Base-by-base conservation (phyloP, 2,113 vertebrate species). In the Crotalus viridis region DNA sequence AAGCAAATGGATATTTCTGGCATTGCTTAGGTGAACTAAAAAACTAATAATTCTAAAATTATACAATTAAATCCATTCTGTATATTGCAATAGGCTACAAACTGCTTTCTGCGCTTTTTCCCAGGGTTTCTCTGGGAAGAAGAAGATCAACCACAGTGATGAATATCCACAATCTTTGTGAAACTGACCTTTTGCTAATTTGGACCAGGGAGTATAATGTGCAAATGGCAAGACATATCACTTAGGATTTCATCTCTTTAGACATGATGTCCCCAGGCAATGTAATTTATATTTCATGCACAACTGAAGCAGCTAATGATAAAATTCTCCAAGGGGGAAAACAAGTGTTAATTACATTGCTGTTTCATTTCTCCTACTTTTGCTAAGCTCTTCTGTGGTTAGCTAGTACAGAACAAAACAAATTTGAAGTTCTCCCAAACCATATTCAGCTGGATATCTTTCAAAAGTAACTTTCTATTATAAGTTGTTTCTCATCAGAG, bases 281-380 rank as follows among this genome's bases (percentile, higher is more conserved):
- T 97, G 97, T 97, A 98, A 98, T 98, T 98, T 98, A 98, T 98
- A 98, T 98, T 98, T 98, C 97, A 98, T 98, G 98, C 98, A 98
- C 98, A 98, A 98, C 97, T 98, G 98, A 98, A 98, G 97, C 98
- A 98, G 97, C 97, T 98, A 98, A 98, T 98, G 97, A 97, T 98
- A 96, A 97, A 98, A 98, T 98, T 98, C 98, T 98, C 97, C 96
- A 97, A 98, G 97, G 98, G 91, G 97, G 96, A 95, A 98, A 98
- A 98, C 97, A 98, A 98, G 97, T 97, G 97, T 98, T 98, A 98
- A 98, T 98, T 98, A 98, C 97, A 97, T 96, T 94, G 97, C 97
- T 96, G 96, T 96, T 97, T 21, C 96, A 94, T 94, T 95, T 94
- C 96, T 93, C 93, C 57, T 24, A 94, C 95, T 95, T 21, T 33